Conservation (phyloP, 92 coral and sea anemone genomes). For the Paragorgia papillata region DNA sequence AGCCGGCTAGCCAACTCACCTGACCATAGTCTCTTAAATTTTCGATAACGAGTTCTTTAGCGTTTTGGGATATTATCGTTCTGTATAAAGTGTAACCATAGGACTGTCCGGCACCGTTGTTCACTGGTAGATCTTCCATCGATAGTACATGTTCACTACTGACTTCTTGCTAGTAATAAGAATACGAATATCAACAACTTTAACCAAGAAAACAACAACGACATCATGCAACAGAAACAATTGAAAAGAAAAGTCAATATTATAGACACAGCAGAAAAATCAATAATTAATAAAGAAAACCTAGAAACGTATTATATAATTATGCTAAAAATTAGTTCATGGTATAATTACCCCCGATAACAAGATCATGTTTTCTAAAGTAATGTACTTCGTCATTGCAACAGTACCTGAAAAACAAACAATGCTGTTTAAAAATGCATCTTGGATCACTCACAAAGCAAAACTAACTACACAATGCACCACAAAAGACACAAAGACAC, state of each 20-base stretch:
- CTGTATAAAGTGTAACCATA: slow-evolving; percentile 84
- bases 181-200: not conserved
- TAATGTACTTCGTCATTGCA: slow-evolving; percentile 20
- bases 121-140: slow-evolving; percentile 81
- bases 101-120: slow-evolving; percentile 81
- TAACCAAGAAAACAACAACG: not conserved
- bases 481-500: no score
- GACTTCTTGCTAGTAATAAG: slow-evolving; percentile 41
- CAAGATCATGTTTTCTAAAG: not conserved
- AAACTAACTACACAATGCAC: no score
- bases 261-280: slow-evolving; percentile 10
- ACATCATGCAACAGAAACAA: not conserved
- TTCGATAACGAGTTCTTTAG: slow-evolving; percentile 61
- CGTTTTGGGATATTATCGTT: slow-evolving; percentile 49
- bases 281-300: not conserved
- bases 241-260: not conserved
- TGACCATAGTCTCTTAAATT: slow-evolving; percentile 79
- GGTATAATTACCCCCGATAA: slow-evolving; percentile 16
- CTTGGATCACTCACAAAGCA: no score
- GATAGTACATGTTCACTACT: slow-evolving; percentile 62
- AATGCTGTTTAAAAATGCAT: no score
- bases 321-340: not conserved
- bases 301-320: not conserved
- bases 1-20: slow-evolving; percentile 45
- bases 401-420: slow-evolving; percentile 60